Base-by-base conservation (phyloP, 2,113 vertebrate genomes). In the Bostrychus sinensis region DNA sequence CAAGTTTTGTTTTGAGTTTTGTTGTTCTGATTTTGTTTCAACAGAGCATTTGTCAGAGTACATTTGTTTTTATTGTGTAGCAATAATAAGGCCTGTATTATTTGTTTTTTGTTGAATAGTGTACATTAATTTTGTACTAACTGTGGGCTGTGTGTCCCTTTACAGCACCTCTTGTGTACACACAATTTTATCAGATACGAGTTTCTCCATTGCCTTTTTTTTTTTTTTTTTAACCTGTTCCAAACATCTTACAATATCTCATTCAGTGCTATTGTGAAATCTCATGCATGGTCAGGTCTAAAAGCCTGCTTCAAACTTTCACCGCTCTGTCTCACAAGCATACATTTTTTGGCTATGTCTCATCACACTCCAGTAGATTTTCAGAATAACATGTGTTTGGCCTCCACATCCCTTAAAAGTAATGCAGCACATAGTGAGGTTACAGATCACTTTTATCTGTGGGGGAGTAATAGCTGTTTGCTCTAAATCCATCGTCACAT, bases 401-500 rank as follows among this genome's bases (percentile, higher is more conserved):
- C 78, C 36, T 7, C 45, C 60, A 57, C 64, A 51, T 61, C 39
- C 70, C 53, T 58, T 38, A 57, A 66, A 69, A 22, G 55, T 61
- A 71, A 51, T 60, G 46, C 22, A 23, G 4, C 10, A 56, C 7
- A 32, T 17, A n/a, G 28, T 34, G 2, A 20, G 22, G 36, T 28
- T 30, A 34, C 7, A 50, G 39, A 3, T n/a, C 8, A 1, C 26
- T 77, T 72, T 34, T 12, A n/a, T 16, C 14, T 36, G 26, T 66
- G 20, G 37, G 63, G 61, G 53, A 66, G 45, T 56, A 59, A 68
- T 46, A 23, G 19, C 38, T 17, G 1, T 73, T 62, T 80, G 71
- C 54, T 85, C 81, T 41, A 78, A 64, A 86, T 84, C 46, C 16
- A 0, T 19, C 1, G 10, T 84, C 75, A 61, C 68, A 55, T 66